phyloP scores from a whole-genome alignment of 2,797 vertebrate species.

The Tamandua tetradactyla region DNA sequence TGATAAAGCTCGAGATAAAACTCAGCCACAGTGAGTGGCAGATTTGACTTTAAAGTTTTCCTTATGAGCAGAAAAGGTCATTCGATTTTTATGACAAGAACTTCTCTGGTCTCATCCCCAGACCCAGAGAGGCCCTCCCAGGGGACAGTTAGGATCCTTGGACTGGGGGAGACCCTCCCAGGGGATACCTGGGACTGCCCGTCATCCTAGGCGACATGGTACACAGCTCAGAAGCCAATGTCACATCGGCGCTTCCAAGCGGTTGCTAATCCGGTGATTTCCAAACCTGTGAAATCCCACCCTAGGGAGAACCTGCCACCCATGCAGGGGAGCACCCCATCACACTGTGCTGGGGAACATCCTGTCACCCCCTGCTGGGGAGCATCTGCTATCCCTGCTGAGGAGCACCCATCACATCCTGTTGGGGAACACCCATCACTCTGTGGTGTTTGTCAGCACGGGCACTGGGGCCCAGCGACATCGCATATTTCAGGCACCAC shows the following conservation, averaged over 20 bases:
- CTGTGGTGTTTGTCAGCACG: too few species aligned
- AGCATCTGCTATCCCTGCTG: too few species aligned
- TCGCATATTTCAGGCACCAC: too few species aligned
- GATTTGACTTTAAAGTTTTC: neutral
- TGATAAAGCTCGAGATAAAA: neutral
- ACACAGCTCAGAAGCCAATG: neutral
- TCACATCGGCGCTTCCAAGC: neutral
- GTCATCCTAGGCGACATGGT: too few species aligned
- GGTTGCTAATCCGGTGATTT: neutral
- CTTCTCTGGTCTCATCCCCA: neutral
- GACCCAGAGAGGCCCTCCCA: fast-evolving
- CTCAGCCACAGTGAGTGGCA: fast-evolving
- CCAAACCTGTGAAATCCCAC: fast-evolving
- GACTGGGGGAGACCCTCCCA: neutral
- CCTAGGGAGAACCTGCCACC: too few species aligned
- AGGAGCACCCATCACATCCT: too few species aligned
- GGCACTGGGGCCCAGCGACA: too few species aligned
- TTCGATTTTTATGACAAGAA: neutral
- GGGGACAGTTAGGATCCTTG: neutral
- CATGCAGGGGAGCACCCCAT: too few species aligned
- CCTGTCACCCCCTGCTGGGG: too few species aligned
- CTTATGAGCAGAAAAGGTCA: neutral
- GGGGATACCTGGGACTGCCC: fast-evolving
- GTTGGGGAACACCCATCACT: too few species aligned
- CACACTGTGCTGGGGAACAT: too few species aligned